Base-by-base conservation (phyloP, 2,888 invertebrate genomes). In the Mythimna lalbum region DNA sequence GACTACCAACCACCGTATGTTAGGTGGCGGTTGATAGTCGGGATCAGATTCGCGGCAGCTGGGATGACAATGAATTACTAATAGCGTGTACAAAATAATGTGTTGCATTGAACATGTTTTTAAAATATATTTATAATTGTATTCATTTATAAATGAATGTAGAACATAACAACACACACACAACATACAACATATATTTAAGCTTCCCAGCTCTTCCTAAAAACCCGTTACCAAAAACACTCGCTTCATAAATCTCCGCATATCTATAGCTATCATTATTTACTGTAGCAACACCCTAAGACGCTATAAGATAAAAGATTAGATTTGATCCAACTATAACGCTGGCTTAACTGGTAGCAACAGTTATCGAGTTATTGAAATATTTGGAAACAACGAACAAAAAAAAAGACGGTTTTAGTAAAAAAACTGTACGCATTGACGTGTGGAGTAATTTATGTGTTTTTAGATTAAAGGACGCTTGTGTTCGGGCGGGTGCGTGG, bases 341-440 rank as follows among this genome's bases (percentile, higher is more conserved):
- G 66, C 71, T 33, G 17, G 31, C 50, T 63, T 69, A 76, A 85
- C 83, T 83, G 69, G 84, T 78, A 85, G 84, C 84, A 62, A 43
- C 71, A 73, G 78, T 83, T 84, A 84, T 83, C 84, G 79, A 83
- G 75, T 83, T 84, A 85, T 84, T 83, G 84, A 84, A 84, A 84
- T 84, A 84, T 84, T 84, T 83, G 81, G 61, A 69, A 76, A 63
- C 53, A 61, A 57, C 61, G 50, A 75, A 50, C 33, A 43, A 36
- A 65, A 73, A 75, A 75, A 83, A 75, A 80, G 39, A 63, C 59
- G 68, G 62, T 67, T 78, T 56, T 69, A 63, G 62, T 77, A 72
- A 81, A 84, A 84, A 83, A 85, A 83, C 63, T 61, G 62, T 85
- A 83, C n/a, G 55, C 72, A 75, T 73, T 71, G 81, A 84, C 85